Percentiles rank a stretch among this genome's conserved stretches.
These are phyloP conservation scores for Agrilus biguttatus DNA, from an alignment of 2,888 invertebrate genomes.

Conservation along the genomic window DNA sequence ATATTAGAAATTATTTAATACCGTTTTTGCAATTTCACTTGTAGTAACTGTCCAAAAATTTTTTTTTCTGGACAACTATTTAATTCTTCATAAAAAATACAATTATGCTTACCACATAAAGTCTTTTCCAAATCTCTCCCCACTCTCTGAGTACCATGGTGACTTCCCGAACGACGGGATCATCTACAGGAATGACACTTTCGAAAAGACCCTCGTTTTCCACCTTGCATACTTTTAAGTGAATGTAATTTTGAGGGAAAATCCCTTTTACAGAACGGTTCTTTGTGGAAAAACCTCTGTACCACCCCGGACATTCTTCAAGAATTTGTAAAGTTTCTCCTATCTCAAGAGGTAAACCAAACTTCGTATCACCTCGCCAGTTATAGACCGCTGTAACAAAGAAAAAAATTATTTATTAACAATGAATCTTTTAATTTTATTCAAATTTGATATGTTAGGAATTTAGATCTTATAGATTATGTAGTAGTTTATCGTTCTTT, in stretches of 20 bases:
- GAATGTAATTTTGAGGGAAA: slow-evolving; percentile 70
- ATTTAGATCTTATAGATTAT: not conserved
- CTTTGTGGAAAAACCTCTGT: slow-evolving; percentile 70
- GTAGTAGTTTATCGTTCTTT: too few species aligned
- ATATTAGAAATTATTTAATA: too few species aligned
- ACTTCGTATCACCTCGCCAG: slow-evolving; percentile 70
- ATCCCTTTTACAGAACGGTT: slow-evolving; percentile 53
- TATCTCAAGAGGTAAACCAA: slow-evolving; percentile 72
- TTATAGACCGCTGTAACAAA: slow-evolving; percentile 77
- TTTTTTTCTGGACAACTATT: too few species aligned
- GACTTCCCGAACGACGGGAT: slow-evolving; percentile 82
- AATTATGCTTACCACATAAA: slow-evolving; percentile 64
- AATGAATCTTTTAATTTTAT: not conserved
- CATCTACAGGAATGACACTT: slow-evolving; percentile 60
- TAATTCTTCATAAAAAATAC: too few species aligned
- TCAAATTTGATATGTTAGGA: too few species aligned
- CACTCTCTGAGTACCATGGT: slow-evolving; percentile 86
- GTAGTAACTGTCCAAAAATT: too few species aligned
- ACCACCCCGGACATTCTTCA: slow-evolving; percentile 86
- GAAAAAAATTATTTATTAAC: slow-evolving; percentile 18
- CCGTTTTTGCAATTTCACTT: too few species aligned
- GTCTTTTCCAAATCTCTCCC: slow-evolving; percentile 83
- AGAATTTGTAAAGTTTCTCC: slow-evolving; percentile 86
- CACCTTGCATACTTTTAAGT: slow-evolving; percentile 60
- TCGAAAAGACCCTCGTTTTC: slow-evolving; percentile 70